These are phyloP conservation scores for Hypsopygia costalis DNA, from an alignment of 2,888 invertebrate species.

Conservation along the genomic window DNA sequence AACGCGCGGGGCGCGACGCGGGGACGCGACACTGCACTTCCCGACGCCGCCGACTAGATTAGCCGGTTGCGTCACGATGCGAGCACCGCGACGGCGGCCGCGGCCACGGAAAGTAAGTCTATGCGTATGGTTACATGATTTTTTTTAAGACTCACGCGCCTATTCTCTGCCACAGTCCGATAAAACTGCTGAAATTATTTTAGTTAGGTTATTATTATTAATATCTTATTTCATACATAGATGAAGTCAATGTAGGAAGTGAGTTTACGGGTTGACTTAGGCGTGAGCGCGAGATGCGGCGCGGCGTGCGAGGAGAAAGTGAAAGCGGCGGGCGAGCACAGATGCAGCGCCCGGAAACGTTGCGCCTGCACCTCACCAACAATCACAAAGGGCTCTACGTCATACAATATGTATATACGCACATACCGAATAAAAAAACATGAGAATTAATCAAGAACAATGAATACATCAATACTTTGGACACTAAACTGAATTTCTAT, in stretches of 20 bases:
- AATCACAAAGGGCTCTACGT: constrained; percentile 57
- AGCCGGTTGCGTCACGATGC: constrained; percentile 76
- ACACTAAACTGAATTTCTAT: neutral
- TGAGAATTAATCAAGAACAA: neutral
- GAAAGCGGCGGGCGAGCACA: constrained; percentile 72
- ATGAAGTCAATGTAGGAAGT: constrained; percentile 59
- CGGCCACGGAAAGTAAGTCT: constrained; percentile 49
- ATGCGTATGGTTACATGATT: constrained; percentile 20
- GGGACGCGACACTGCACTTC: constrained; percentile 81
- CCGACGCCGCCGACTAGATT: constrained; percentile 79
- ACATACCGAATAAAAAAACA: constrained; percentile 5
- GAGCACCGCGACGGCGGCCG: constrained; percentile 47
- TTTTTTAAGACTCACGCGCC: neutral
- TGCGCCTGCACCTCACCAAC: constrained; percentile 46
- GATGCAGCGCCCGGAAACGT: constrained; percentile 73
- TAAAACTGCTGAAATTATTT: constrained; percentile 16
- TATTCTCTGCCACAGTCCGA: neutral
- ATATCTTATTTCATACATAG: constrained; percentile 47
- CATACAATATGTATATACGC: constrained; percentile 22
- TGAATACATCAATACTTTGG: neutral
- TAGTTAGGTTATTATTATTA: constrained; percentile 15
- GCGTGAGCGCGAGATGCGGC: constrained; percentile 53
- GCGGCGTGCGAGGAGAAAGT: constrained; percentile 67
- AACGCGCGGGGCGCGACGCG: constrained; percentile 66
- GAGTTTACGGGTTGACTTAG: constrained; percentile 43